These are phyloP conservation scores for Nomada ferruginata DNA, from an alignment of 2,888 invertebrate species.

Conservation along the genomic window DNA sequence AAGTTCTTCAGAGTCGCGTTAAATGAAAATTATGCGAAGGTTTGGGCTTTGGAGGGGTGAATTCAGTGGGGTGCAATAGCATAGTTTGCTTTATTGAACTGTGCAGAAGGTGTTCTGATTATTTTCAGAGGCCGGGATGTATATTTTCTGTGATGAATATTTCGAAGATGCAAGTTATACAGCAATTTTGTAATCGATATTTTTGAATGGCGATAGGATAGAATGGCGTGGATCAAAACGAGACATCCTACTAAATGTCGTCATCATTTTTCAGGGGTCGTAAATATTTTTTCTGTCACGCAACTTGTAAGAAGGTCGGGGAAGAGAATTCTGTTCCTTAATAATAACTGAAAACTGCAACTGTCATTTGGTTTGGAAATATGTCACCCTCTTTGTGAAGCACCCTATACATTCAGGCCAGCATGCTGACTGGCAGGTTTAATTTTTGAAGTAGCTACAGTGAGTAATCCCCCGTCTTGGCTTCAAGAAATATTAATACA, in stretches of 20 bases:
- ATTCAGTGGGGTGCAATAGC: not conserved
- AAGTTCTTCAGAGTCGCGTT: no score
- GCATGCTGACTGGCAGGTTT: conserved; percentile 36
- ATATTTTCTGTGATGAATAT: conserved; percentile 2
- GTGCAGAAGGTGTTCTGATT: not conserved
- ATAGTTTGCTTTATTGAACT: not conserved
- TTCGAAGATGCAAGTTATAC: not conserved
- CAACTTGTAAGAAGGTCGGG: not conserved
- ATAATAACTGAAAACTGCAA: not conserved
- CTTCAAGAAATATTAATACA: conserved; percentile 42
- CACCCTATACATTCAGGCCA: not conserved
- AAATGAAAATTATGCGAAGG: no score
- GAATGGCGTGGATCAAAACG: no score
- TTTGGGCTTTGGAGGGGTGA: no score
- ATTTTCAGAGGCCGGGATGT: not conserved
- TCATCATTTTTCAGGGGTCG: not conserved
- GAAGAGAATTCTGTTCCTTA: not conserved
- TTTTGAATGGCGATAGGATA: not conserved
- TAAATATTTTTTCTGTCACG: not conserved
- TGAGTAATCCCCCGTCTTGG: conserved; percentile 21
- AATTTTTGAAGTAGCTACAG: conserved; percentile 32
- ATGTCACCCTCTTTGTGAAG: no score
- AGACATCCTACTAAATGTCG: not conserved
- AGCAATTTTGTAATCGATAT: not conserved
- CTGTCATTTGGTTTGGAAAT: not conserved